Percentiles rank a stretch among this genome's conserved stretches.
These are phyloP conservation scores for Carposina sasakii DNA, from an alignment of 1,140 invertebrate genomes.

Conservation along the genomic window DNA sequence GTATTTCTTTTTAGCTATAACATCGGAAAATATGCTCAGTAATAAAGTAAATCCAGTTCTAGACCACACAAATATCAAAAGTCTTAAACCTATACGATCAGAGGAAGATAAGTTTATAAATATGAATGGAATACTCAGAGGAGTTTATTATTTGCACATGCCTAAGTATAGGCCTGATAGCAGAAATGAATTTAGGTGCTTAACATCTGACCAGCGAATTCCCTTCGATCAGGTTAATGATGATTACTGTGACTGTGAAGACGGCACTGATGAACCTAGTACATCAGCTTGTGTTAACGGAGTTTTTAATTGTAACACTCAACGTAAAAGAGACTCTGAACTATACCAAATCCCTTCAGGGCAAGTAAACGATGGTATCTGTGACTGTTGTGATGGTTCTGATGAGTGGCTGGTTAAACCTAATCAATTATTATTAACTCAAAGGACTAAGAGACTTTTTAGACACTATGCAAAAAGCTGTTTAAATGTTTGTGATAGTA, in stretches of 20 bases:
- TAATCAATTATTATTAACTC: conserved; percentile 42
- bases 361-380: conserved; percentile 94
- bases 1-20: conserved; percentile 57
- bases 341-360: conserved; percentile 68
- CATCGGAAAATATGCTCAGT: conserved; percentile 32
- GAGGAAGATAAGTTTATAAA: conserved; percentile 56
- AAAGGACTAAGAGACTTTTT: conserved; percentile 32
- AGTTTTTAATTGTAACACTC: conserved; percentile 83
- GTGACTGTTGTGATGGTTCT: conserved; percentile 91
- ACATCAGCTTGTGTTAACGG: conserved; percentile 91
- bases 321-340: conserved; percentile 58
- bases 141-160: conserved; percentile 44
- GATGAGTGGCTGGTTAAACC: conserved; percentile 76
- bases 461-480: conserved; percentile 48
- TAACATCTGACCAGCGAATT: conserved; percentile 40
- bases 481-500: conserved; percentile 44
- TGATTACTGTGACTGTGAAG: conserved; percentile 94
- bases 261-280: conserved; percentile 92
- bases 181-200: conserved; percentile 52
- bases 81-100: conserved; percentile 36
- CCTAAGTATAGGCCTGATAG: conserved; percentile 44
- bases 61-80: conserved; percentile 33
- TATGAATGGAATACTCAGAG: conserved; percentile 49
- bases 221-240: conserved; percentile 85
- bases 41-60: conserved; percentile 36